Evolutionary conservation across 1,140 invertebrate genomes (phyloP), one percentile per base, ranked within the genome.

Genomic region (Leptinotarsa texana): DNA sequence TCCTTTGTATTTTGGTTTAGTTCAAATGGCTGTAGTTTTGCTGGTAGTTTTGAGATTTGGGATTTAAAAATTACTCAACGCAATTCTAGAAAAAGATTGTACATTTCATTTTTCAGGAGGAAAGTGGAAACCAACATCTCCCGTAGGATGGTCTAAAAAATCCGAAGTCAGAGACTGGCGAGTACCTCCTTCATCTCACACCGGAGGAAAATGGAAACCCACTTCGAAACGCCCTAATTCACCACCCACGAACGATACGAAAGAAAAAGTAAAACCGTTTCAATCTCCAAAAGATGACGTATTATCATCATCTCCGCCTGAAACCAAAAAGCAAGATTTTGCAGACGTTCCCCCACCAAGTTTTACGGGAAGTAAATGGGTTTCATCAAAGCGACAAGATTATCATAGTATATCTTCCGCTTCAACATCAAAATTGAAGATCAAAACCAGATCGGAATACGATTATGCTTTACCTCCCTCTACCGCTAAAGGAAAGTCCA

Each of bases 231-330:
- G 78, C 27, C 27, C 63, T 13, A 66, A 27, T 66, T 75, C 86
- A 17, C 87, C 88, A 75, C 90, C 91, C 21, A 86, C 88, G 4
- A 87, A 87, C 51, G 90, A 93, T 77, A 93, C 91, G 0, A 91
- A 92, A 69, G 92, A 92, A 4, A 94, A 94, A 84, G 93, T 93
- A 91, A 87, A 77, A 68, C 78, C 75, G 4, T 71, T 51, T 61
- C 61, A 15, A 33, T 18, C 66, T 4, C 57, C 27, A 61, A 33
- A 75, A 21, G 63, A 72, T 22, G 61, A 77, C 17, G 79, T 85
- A 57, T 83, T 85, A 78, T 85, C 86, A n/a, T 86, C 86, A 27
- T 82, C 84, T 5, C 83, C 80, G 42, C 85, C 88, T 72, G 89
- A 87, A 5, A 68, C 77, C 4, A 80, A 80, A 63, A 77, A 76